phyloP scores from a whole-genome alignment of 64 coral and sea anemone species.

The Montipora capricornis region DNA sequence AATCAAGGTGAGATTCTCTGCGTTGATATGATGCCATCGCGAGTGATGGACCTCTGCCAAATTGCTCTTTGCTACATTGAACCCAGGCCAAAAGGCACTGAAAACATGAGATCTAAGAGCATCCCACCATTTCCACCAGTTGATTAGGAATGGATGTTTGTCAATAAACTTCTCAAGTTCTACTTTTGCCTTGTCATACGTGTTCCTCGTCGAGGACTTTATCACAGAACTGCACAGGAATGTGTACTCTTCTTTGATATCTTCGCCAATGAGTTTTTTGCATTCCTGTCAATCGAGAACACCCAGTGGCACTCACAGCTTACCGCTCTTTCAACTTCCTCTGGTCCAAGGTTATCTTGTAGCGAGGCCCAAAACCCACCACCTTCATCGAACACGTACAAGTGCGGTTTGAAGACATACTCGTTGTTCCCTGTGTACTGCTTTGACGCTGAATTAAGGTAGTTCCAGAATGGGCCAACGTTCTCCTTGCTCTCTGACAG shows the following conservation, averaged over 20 bases:
- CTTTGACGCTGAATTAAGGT: constrained; percentile 42
- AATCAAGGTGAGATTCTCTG: constrained; percentile 62
- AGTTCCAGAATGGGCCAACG: constrained; percentile 57
- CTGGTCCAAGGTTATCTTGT: constrained; percentile 45
- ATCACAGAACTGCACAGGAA: constrained; percentile 46
- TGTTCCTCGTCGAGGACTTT: constrained; percentile 54
- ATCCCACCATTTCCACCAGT: constrained; percentile 75
- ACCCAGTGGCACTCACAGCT: constrained; percentile 70
- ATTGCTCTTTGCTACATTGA: constrained; percentile 67
- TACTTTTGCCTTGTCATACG: constrained; percentile 74
- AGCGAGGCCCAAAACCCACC: constrained; percentile 65
- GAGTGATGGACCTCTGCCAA: constrained; percentile 65
- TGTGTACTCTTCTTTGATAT: constrained; percentile 65
- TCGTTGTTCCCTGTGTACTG: constrained; percentile 56
- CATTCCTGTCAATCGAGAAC: constrained; percentile 73
- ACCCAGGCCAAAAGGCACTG: constrained; percentile 49
- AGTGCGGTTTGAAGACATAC: constrained; percentile 37
- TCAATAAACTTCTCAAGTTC: constrained; percentile 48
- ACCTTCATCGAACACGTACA: constrained; percentile 67
- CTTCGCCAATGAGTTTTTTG: constrained; percentile 69
- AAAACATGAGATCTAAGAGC: constrained; percentile 63
- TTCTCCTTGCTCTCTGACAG: constrained; percentile 42
- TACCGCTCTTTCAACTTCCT: constrained; percentile 53
- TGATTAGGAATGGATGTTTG: constrained; percentile 54
- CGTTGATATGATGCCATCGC: constrained; percentile 51